phyloP scores from a whole-genome alignment of 1,140 invertebrate species.

The Camponotus vicinus region DNA sequence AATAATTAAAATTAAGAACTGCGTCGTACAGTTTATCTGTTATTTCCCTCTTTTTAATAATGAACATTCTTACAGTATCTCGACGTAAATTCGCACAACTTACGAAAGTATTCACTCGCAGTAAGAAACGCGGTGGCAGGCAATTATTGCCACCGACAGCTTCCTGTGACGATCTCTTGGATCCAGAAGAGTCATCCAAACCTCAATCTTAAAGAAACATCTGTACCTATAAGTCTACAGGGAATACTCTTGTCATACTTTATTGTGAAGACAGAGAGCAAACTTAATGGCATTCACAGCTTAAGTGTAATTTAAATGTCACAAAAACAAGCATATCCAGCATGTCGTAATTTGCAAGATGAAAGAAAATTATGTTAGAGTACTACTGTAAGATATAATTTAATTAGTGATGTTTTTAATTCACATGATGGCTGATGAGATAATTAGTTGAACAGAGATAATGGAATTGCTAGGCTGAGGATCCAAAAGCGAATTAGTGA shows the following conservation, averaged over 20 bases:
- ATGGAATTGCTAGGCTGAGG: conserved; percentile 25
- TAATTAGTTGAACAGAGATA: conserved; percentile 7
- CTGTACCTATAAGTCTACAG: not conserved
- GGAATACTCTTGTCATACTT: conserved; percentile 16
- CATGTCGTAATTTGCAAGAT: conserved; percentile 31
- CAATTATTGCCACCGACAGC: conserved; percentile 84
- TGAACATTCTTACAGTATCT: conserved; percentile 87
- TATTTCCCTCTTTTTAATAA: not conserved
- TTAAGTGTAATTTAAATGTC: conserved; percentile 45
- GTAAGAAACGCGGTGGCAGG: conserved; percentile 88
- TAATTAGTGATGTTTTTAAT: conserved; percentile 48
- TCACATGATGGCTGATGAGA: not conserved
- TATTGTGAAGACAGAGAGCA: not conserved
- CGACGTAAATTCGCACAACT: conserved; percentile 94
- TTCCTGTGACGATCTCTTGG: conserved; percentile 84
- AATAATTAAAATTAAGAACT: conserved; percentile 39
- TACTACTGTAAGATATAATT: conserved; percentile 38
- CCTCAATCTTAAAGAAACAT: conserved; percentile 76
- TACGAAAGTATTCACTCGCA: conserved; percentile 92
- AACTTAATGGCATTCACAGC: conserved; percentile 31
- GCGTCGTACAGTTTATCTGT: conserved; percentile 59
- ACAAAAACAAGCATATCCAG: conserved; percentile 66
- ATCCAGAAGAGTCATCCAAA: conserved; percentile 83
- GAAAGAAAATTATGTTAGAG: conserved; percentile 6
- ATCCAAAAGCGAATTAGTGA: not conserved